Conservation (phyloP, 2,797 vertebrate species). For the Heteromormyrus szaboi region DNA sequence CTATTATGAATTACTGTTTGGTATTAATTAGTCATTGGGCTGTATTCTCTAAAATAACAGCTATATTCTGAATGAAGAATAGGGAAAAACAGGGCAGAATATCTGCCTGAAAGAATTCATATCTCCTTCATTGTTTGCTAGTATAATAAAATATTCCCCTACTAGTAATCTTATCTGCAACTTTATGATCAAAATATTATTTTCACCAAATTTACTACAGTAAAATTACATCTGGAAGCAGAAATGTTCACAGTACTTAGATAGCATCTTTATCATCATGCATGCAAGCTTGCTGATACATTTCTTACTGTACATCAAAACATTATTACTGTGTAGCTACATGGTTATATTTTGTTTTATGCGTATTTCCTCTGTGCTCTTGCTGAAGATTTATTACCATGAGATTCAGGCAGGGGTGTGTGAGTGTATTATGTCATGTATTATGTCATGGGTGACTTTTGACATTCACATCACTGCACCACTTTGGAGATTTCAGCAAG, state of each 20-base stretch:
- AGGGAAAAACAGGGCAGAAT: background rate
- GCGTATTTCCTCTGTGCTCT: background rate
- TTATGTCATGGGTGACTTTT: background rate
- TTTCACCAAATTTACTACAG: background rate
- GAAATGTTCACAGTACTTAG: background rate
- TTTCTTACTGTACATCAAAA: background rate
- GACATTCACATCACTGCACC: background rate
- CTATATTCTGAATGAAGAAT: background rate
- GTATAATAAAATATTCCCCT: background rate
- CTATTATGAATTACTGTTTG: background rate
- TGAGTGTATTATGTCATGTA: background rate
- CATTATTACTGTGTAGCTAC: background rate
- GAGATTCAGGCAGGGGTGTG: background rate
- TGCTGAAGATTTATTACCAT: background rate
- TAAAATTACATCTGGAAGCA: background rate
- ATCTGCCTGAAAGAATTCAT: background rate
- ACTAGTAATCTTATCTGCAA: background rate
- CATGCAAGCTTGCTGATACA: background rate
- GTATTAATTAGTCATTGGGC: background rate
- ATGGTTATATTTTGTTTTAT: background rate
- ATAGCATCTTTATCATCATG: background rate
- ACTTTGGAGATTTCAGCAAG: background rate
- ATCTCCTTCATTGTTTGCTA: background rate
- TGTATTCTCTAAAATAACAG: background rate
- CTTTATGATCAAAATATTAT: background rate